These are phyloP conservation scores for Diceros bicornis DNA, from an alignment of 2,797 vertebrate genomes.

Conservation along the genomic window DNA sequence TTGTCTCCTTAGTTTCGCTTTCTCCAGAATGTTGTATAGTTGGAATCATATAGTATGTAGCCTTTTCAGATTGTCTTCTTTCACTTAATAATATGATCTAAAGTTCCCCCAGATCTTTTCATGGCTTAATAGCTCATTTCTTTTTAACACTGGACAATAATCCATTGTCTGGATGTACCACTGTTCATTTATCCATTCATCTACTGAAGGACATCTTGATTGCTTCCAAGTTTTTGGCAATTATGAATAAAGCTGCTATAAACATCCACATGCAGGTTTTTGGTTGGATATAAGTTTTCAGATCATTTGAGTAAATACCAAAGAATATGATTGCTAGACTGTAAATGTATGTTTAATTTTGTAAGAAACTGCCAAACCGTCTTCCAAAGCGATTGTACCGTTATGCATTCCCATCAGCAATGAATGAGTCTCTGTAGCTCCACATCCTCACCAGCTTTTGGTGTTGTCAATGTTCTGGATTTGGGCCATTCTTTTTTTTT, in stretches of 20 bases:
- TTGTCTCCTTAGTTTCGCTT: not conserved
- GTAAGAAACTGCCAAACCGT: not conserved
- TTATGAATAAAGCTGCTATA: not conserved
- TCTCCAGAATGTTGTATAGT: not conserved
- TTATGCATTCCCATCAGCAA: not conserved
- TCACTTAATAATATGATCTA: not conserved
- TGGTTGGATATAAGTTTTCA: not conserved
- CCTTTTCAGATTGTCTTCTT: not conserved
- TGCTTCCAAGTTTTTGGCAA: not conserved
- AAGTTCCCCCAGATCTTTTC: not conserved
- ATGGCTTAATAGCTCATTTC: not conserved
- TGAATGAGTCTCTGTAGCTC: not conserved
- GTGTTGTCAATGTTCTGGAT: not conserved
- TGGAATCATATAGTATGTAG: not conserved
- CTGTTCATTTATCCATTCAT: not conserved
- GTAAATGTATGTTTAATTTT: not conserved
- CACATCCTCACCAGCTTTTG: not conserved
- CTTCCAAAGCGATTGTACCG: not conserved
- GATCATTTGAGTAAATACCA: not conserved
- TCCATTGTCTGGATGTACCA: not conserved
- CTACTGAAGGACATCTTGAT: not conserved
- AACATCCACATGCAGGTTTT: not conserved
- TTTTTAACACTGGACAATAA: not conserved
- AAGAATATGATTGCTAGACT: not conserved
- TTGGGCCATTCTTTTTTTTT: not conserved